Evolutionary conservation across 1,140 invertebrate species (phyloP), one percentile per base, ranked within the genome.

Genomic region (Pseudomyrmex flavicornis): DNA sequence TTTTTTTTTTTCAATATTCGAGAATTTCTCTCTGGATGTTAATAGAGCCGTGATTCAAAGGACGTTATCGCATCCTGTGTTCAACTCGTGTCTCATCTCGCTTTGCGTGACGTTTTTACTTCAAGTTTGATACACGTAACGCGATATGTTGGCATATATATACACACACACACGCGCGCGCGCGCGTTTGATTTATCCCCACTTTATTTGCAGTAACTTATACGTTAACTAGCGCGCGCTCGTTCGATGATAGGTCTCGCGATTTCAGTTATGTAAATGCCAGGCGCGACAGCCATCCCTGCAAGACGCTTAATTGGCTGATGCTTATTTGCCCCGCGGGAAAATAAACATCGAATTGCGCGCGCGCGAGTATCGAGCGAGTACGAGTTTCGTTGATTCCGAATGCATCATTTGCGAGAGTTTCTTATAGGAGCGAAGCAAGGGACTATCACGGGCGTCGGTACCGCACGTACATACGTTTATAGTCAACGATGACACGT

Each of bases 401-500:
- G 66, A 70, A 80, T 48, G 22, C 56, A 50, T 80, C 77, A 48
- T 26, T 50, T 52, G 17, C 58, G 54, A 62, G 35, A 20, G 69
- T 73, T 73, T 61, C 44, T 61, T 56, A 80, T 56, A 80, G 15
- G 44, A 62, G 4, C 20, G 13, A 8, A 1, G 2, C 35, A 7
- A 7, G 7, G 35, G 35, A 35, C 35, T 7, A 35, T 35, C 35
- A 13, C 63, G 76, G 17, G 26, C 70, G 70, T 80, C 44, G 17
- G n/a, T 13, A 35, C 26, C 72, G 12, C 12, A 35, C 22, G 73
- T 72, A 87, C 86, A 7, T 87, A 87, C 86, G 50, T 87, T 87
- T 79, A 62, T 35, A 46, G 73, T 68, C 86, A 15, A 50, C 68
- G 85, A 79, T 62, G 73, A 84, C 85, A 87, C 85, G 79, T 86